Evolutionary conservation across 2,888 invertebrate genomes (phyloP), one percentile per base, ranked within the genome.

Genomic region (Miltochrista miniata): DNA sequence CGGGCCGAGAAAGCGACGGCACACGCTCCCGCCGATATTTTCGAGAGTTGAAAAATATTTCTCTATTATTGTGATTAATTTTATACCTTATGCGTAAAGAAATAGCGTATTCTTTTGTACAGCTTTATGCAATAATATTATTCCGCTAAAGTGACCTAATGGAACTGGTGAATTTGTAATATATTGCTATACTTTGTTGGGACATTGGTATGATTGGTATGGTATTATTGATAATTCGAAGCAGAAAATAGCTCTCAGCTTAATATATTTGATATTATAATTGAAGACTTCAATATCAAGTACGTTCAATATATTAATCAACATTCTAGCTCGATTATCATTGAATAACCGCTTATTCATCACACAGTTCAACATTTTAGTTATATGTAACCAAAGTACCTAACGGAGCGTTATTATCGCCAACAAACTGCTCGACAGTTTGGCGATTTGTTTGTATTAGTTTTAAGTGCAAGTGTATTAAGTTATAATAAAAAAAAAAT

Each of bases 1-100:
- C 56, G 70, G 62, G 55, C 54, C 55, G 55, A 57, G 65, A 66
- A 59, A 59, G 59, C 53, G 65, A 61, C 61, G 61, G 60, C 64
- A 64, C 61, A 62, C 50, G 60, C 47, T 57, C 41, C 44, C 35
- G 31, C 18, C 45, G 29, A 59, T 56, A 67, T 70, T 60, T 68
- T 64, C 61, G 59, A 59, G 59, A 56, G 56, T 48, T 45, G 61
- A 64, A 66, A 64, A 67, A 67, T 59, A 54, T 55, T 43, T 31
- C 11, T 7, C 37, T 10, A 1, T 38, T 35, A 4, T 4, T 35
- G 11, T 11, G 12, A 41, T 43, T 52, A 34, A 64, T 64, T 65
- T 57, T 59, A 31, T 4, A 54, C 54, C 33, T 4, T 66, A 49
- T 13, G 1, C 0, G 1, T 0, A 8, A 10, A 0, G 0, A 0